phyloP scores from a whole-genome alignment of 1,140 invertebrate genomes.

The Tetramorium simillimum region DNA sequence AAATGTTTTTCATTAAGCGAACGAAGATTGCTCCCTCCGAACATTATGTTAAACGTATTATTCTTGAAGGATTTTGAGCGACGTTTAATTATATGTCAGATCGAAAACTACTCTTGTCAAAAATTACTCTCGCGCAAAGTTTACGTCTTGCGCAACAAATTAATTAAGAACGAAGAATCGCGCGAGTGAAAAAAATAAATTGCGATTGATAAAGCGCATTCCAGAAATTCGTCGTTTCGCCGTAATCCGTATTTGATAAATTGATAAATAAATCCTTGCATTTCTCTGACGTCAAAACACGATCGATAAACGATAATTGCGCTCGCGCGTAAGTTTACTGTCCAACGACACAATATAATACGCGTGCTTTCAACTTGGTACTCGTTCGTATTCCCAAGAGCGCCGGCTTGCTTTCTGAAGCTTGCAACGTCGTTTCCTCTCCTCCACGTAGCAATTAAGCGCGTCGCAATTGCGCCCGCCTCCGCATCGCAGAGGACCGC shows the following conservation, averaged over 20 bases:
- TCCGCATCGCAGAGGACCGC: slow-evolving; percentile 56
- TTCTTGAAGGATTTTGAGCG: neutral
- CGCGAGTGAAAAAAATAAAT: neutral
- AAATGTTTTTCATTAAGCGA: slow-evolving; percentile 5
- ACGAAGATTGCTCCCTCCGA: neutral
- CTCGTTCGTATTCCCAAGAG: slow-evolving; percentile 39
- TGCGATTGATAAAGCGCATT: neutral
- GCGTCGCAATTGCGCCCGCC: slow-evolving; percentile 64
- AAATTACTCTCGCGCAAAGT: no score
- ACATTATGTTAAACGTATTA: neutral
- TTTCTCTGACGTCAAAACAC: neutral
- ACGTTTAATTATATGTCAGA: slow-evolving; percentile 32
- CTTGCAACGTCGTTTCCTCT: slow-evolving; percentile 55
- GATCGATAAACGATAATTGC: slow-evolving; percentile 32
- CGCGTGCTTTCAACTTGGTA: slow-evolving; percentile 54
- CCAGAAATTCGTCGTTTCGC: neutral
- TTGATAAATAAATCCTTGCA: neutral
- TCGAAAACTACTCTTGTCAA: neutral
- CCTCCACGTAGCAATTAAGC: slow-evolving; percentile 72
- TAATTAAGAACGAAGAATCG: neutral
- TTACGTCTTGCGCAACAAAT: neutral
- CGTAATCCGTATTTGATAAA: no score
- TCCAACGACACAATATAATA: slow-evolving; percentile 31
- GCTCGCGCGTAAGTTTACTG: slow-evolving; percentile 18
- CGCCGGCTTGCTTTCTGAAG: slow-evolving; percentile 38